Evolutionary conservation across 2,888 invertebrate species (phyloP).

Genomic region (Drosophila anceps): DNA sequence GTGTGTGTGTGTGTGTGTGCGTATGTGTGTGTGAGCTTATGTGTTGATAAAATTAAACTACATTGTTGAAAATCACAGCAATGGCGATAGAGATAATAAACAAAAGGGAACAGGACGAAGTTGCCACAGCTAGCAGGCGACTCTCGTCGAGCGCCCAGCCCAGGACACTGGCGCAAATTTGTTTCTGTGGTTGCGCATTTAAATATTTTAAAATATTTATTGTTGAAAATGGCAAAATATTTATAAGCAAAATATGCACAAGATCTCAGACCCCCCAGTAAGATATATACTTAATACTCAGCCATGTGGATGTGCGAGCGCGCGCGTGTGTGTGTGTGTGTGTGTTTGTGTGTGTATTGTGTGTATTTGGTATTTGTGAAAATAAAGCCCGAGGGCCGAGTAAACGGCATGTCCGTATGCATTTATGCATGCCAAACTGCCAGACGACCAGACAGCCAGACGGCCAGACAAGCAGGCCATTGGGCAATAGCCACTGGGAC

Average conservation of each 20-base stretch:
- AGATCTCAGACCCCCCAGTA: slow-evolving; percentile 30
- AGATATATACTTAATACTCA: slow-evolving; percentile 23
- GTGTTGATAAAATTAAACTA: slow-evolving; percentile 71
- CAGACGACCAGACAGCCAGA: slow-evolving; percentile 25
- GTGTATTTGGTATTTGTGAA: slow-evolving; percentile 60
- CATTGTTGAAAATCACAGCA: slow-evolving; percentile 73
- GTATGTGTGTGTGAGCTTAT: slow-evolving; percentile 28
- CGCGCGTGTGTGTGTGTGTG: slow-evolving; percentile 13
- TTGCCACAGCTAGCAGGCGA: slow-evolving; percentile 17
- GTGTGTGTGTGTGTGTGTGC: slow-evolving; percentile 22
- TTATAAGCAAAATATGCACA: slow-evolving; percentile 70
- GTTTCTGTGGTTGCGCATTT: slow-evolving; percentile 60
- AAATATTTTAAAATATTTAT: slow-evolving; percentile 75
- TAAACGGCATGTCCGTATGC: slow-evolving; percentile 54
- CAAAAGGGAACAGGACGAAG: slow-evolving; percentile 40
- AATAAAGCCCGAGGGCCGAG: slow-evolving; percentile 57
- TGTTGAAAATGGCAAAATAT: slow-evolving; percentile 72
- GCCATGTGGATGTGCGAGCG: background rate
- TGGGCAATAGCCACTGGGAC: slow-evolving; percentile 21
- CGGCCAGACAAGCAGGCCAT: slow-evolving; percentile 26
- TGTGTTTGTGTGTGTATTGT: slow-evolving; percentile 22
- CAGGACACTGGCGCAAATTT: slow-evolving; percentile 38
- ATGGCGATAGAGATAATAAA: slow-evolving; percentile 70
- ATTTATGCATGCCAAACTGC: slow-evolving; percentile 51
- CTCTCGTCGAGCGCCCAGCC: background rate